A percentile compares a stretch with the other conserved stretches of the same genome.
These are phyloP conservation scores for Notothenia rossii DNA, from an alignment of 2,113 vertebrate genomes.

Conservation along the genomic window DNA sequence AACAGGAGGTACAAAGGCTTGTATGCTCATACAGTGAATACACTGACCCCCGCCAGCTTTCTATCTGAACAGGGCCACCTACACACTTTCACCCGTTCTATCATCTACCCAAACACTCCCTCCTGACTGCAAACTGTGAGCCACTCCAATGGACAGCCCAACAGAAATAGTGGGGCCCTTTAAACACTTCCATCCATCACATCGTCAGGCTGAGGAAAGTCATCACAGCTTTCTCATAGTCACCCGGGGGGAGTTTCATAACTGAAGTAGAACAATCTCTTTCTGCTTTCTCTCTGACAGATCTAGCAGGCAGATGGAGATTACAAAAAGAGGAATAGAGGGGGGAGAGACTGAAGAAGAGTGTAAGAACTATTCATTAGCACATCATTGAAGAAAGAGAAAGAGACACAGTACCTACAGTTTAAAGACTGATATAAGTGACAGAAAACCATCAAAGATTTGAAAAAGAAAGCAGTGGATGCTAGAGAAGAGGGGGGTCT, in stretches of 20 bases:
- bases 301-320: constrained; percentile 61
- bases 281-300: constrained; percentile 43
- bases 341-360: constrained; percentile 11
- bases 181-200: constrained; percentile 66
- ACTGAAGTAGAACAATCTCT: constrained; percentile 48
- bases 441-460: constrained; percentile 57
- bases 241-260: constrained; percentile 63
- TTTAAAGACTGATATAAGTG: constrained; percentile 52
- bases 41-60: constrained; percentile 1
- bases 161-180: constrained; percentile 49
- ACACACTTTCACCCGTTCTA: constrained; percentile 16
- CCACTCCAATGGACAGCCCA: constrained; percentile 39
- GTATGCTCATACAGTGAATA: constrained; percentile 1
- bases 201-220: constrained; percentile 40
- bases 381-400: constrained; percentile 55
- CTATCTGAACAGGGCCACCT: constrained; percentile 27
- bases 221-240: constrained; percentile 56
- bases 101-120: constrained; percentile 31
- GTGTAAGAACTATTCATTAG: constrained; percentile 63
- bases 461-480: constrained; percentile 32
- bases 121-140: constrained; percentile 33
- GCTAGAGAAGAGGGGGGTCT: constrained; percentile 7
- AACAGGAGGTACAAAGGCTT: constrained; percentile 20
- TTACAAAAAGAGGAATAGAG: constrained; percentile 25
- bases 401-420: constrained; percentile 10